Percentiles rank a stretch among this genome's conserved stretches.
phyloP scores from a whole-genome alignment of 2,797 vertebrate species.

The Tapera naevia region DNA sequence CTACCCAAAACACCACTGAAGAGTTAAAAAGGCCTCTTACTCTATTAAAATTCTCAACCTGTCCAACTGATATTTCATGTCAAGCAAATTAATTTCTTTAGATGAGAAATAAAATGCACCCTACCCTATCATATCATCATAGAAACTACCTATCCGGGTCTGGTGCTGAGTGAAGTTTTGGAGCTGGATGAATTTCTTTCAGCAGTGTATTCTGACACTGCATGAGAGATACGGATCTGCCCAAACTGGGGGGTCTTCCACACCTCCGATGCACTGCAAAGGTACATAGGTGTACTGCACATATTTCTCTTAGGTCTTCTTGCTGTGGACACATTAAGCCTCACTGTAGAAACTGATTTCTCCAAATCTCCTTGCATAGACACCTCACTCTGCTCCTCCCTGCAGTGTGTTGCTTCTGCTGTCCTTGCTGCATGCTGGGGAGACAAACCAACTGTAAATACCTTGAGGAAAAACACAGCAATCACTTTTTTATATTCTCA shows the following conservation, averaged over 20 bases:
- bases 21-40: not conserved
- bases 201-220: not conserved
- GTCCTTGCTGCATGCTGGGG: not conserved
- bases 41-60: not conserved
- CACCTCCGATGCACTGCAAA: not conserved
- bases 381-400: not conserved
- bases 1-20: not conserved
- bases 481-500: not conserved
- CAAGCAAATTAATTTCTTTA: not conserved
- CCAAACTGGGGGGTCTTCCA: not conserved
- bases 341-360: not conserved
- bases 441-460: not conserved
- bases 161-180: not conserved
- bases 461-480: not conserved
- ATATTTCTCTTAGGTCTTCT: not conserved
- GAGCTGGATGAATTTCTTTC: not conserved
- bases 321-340: not conserved
- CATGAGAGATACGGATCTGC: not conserved
- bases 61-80: not conserved
- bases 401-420: not conserved
- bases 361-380: accelerated
- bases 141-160: not conserved
- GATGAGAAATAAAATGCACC: not conserved
- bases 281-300: not conserved
- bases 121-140: not conserved